Base-by-base conservation (phyloP, 2,797 vertebrate species). In the Ceryle rudis region DNA sequence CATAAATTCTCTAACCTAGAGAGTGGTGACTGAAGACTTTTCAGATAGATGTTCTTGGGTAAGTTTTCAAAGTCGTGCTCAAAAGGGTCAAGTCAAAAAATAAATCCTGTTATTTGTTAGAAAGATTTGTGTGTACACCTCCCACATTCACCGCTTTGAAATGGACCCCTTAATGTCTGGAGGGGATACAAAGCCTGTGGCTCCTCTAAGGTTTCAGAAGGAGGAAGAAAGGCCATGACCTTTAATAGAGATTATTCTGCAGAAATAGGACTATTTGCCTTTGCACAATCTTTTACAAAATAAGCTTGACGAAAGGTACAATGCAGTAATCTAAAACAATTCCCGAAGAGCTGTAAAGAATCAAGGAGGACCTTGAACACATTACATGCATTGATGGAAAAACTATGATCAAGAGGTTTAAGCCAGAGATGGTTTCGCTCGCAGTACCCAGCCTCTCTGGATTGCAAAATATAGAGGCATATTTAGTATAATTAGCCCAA, bases 201-300 rank as follows among this genome's bases (percentile, higher is more conserved):
- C 46, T 74, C 90, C 88, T 93, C 92, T 90, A 86, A 75, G 44
- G 72, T 95, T 96, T 96, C 96, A 95, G 78, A 39, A 92, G 52
- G 57, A 94, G 67, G 91, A 95, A 95, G 86, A 94, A 95, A 92
- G 86, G 77, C 46, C 42, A 6, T 74, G 94, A 94, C 75, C 87
- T 85, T 69, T 77, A 94, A 88, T 82, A 75, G 90, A 64, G 66
- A 91, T 95, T 79, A 81, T 84, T 90, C 81, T 91, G 58, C 64
- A 90, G 67, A 89, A 94, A 86, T 21, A 81, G 33, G 25, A 21
- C 69, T 66, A 29, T 31, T 78, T 71, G 6, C 72, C 46, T 73
- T 69, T 61, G 41, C 61, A 58, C 42, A 60, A n/a, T 22, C 33
- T 89, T 89, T 75, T 52, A 77, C 37, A 87, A 86, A 73, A 87